Evolutionary conservation across 2,888 invertebrate genomes (phyloP), one percentile per base, ranked within the genome.

Genomic region (Salpingus planirostris): DNA sequence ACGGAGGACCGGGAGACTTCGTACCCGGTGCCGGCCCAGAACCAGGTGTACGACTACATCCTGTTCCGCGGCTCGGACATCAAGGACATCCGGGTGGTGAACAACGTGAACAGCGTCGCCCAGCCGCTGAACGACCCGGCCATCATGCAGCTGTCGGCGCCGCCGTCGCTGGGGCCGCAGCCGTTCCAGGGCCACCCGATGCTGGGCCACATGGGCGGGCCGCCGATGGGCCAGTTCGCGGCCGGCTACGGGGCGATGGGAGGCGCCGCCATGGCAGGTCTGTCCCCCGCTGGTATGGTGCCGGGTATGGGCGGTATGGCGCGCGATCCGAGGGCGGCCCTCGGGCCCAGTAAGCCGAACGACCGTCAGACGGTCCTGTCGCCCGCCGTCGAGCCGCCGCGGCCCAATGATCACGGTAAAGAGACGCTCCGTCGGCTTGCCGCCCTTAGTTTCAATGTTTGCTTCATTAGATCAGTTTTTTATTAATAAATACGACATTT

Each of bases 41-140:
- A 90, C 68, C 96, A 98, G 67, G 86, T 97, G 32, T 98, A 96
- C 66, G 97, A 98, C 63, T 98, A 95, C 68, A 98, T 98, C 57
- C 76, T 98, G 51, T 98, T 98, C 69, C 79, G 96, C 49, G 97
- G 97, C 26, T 84, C 90, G 46, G 98, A 99, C 66, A 98, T 99
- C 59, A 98, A 98, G 70, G 97, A 98, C 65, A 90, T 99, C 57
- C 79, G 93, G 64, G 93, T 98, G 29, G 85, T 97, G 39, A 90
- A 87, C 67, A 85, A 81, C 39, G n/a, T n/a, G n/a, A 90, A 87
- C 67, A 85, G 81, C 71, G 82, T 80, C 31, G 71, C 89, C 58
- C 88, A 90, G 43, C 55, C 57, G 5, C 55, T 57, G 27, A 92
- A 93, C 69, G 98, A 98, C 72, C 98, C 98, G 37, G 98, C 98